Percentiles rank a stretch among this genome's conserved stretches.
These are phyloP conservation scores for Emydocephalus ijimae DNA, from an alignment of 2,113 vertebrate genomes.

Conservation along the genomic window DNA sequence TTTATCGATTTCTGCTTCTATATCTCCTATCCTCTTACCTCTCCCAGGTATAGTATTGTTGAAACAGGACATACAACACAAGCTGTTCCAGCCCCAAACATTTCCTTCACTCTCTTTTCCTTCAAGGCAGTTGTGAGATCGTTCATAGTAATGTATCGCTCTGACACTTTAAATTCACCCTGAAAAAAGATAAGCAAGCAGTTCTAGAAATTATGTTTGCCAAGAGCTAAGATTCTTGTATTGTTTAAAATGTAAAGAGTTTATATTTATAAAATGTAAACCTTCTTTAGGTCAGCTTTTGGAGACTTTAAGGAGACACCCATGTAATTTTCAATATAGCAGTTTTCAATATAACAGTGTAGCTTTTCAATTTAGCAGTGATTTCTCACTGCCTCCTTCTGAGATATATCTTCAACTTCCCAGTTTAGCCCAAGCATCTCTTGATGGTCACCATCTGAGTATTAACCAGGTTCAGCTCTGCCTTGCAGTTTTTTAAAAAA, in stretches of 20 bases:
- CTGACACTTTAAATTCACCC: conserved; percentile 84
- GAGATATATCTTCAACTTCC: not conserved
- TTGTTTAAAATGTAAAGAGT: not conserved
- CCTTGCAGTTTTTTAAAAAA: not conserved
- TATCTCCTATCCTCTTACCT: conserved; percentile 69
- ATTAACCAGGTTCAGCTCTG: not conserved
- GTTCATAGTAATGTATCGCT: conserved; percentile 84
- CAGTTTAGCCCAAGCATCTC: not conserved
- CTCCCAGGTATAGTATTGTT: conserved; percentile 76
- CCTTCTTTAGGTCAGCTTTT: not conserved
- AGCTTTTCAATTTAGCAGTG: not conserved
- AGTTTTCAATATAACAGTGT: not conserved
- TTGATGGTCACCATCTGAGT: not conserved
- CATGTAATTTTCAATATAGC: not conserved
- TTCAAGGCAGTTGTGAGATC: conserved; percentile 75
- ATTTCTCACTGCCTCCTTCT: not conserved
- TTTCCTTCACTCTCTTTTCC: conserved; percentile 79
- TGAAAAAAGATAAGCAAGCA: conserved; percentile 42
- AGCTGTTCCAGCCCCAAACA: conserved; percentile 91
- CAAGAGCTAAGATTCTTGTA: not conserved
- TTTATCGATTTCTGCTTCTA: no score
- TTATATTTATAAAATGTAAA: not conserved
- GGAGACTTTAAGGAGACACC: not conserved
- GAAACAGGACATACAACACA: conserved; percentile 83
- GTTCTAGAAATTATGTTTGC: not conserved